Conservation (phyloP, 2,888 invertebrate species). For the Palloptera scutellata region DNA sequence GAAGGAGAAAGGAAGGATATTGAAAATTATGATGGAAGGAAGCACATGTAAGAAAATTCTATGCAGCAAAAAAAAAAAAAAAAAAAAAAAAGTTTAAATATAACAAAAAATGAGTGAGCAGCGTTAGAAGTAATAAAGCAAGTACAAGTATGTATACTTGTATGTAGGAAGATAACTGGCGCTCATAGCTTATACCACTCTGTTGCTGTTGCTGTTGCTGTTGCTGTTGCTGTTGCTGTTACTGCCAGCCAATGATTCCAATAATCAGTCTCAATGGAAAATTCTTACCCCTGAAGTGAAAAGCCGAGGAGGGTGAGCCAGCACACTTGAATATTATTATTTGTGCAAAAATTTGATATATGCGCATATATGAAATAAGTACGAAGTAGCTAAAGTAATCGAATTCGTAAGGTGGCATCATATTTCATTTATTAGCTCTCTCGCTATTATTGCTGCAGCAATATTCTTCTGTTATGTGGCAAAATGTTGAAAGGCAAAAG, state of each 20-base stretch:
- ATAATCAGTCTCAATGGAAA: conserved; percentile 52
- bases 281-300: background rate
- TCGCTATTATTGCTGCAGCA: conserved; percentile 11
- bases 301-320: too few relatives aligned
- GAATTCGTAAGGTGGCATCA: conserved; percentile 44
- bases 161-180: conserved; percentile 16
- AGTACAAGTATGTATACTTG: conserved; percentile 13
- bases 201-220: background rate
- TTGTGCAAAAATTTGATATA: background rate
- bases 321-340: too few relatives aligned
- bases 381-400: too few relatives aligned
- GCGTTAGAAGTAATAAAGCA: conserved; percentile 31
- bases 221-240: background rate
- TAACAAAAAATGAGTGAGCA: background rate
- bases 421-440: conserved; percentile 57
- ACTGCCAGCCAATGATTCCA: conserved; percentile 31
- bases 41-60: conserved; percentile 19
- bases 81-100: background rate
- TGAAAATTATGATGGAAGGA: conserved; percentile 50
- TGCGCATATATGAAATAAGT: background rate
- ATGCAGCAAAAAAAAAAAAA: background rate
- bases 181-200: background rate
- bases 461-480: background rate
- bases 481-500: background rate
- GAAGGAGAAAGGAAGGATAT: conserved; percentile 36